These are phyloP conservation scores for Megalops atlanticus DNA, from an alignment of 2,113 vertebrate genomes.

Conservation along the genomic window DNA sequence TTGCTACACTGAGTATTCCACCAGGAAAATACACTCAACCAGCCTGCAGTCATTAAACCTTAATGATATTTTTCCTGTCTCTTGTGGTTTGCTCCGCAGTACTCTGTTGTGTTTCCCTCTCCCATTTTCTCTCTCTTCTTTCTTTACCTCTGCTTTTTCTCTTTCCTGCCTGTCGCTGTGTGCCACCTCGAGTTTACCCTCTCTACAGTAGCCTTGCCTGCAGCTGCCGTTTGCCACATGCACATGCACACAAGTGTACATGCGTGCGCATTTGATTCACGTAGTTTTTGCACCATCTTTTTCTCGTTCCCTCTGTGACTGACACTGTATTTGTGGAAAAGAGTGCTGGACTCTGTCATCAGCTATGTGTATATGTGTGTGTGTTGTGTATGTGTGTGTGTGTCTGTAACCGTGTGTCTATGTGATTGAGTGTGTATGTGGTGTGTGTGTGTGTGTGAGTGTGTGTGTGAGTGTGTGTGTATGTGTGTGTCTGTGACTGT, in stretches of 20 bases:
- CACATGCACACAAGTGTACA: background rate
- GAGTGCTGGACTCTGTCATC: background rate
- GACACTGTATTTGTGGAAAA: background rate
- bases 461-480: background rate
- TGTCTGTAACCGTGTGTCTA: too few relatives aligned
- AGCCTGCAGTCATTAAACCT: conserved; percentile 6
- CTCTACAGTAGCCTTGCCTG: background rate
- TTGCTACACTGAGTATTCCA: background rate
- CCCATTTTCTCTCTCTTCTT: background rate
- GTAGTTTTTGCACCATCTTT: background rate
- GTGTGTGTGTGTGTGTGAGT: background rate
- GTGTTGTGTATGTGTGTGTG: background rate
- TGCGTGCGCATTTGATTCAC: background rate
- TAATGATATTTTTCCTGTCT: conserved; percentile 5
- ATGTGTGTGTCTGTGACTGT: too few relatives aligned
- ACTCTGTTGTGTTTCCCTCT: background rate
- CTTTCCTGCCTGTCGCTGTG: background rate
- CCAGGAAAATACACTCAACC: background rate
- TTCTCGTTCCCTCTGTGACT: background rate
- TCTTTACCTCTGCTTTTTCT: too few relatives aligned
- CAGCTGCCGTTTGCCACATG: background rate
- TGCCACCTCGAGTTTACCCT: background rate
- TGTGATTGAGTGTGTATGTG: background rate
- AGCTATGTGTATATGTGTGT: background rate
- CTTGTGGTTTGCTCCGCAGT: background rate